Percentiles rank a stretch among this genome's conserved stretches.
phyloP scores from a whole-genome alignment of 2,113 vertebrate genomes.

The Austrofundulus limnaeus region DNA sequence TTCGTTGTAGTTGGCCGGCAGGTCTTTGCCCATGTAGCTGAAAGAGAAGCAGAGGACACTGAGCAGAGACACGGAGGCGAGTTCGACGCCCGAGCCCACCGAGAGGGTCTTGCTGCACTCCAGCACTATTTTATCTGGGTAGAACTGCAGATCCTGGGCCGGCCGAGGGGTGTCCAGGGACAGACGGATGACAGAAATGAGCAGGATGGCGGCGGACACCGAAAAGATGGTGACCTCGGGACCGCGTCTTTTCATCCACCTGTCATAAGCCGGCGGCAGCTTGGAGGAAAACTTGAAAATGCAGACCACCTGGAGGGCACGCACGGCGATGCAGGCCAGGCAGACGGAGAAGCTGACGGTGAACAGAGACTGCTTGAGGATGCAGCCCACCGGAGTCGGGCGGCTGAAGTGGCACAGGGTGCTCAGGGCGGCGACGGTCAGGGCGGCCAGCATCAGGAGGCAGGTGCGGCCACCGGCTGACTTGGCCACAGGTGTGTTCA shows the following conservation, averaged over 20 bases:
- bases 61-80: slow-evolving; percentile 67
- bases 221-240: slow-evolving; percentile 74
- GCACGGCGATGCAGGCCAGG: slow-evolving; percentile 79
- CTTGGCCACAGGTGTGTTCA: slow-evolving; percentile 81
- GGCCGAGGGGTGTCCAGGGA: slow-evolving; percentile 42
- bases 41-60: slow-evolving; percentile 81
- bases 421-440: slow-evolving; percentile 69
- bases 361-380: slow-evolving; percentile 79
- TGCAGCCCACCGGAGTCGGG: slow-evolving; percentile 68
- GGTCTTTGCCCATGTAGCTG: slow-evolving; percentile 84
- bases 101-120: slow-evolving; percentile 78
- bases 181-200: slow-evolving; percentile 52
- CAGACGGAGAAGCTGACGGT: slow-evolving; percentile 80
- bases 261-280: slow-evolving; percentile 76
- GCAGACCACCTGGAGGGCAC: slow-evolving; percentile 84
- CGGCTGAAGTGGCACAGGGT: slow-evolving; percentile 73
- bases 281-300: slow-evolving; percentile 84
- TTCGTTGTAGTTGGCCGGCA: slow-evolving; percentile 87
- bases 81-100: slow-evolving; percentile 55
- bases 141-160: slow-evolving; percentile 65
- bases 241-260: slow-evolving; percentile 80
- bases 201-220: slow-evolving; percentile 44
- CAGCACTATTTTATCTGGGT: slow-evolving; percentile 69
- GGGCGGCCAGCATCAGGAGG: slow-evolving; percentile 80
- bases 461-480: slow-evolving; percentile 84